Conservation (phyloP, 2,888 invertebrate genomes). For the Tethea ocularis region DNA sequence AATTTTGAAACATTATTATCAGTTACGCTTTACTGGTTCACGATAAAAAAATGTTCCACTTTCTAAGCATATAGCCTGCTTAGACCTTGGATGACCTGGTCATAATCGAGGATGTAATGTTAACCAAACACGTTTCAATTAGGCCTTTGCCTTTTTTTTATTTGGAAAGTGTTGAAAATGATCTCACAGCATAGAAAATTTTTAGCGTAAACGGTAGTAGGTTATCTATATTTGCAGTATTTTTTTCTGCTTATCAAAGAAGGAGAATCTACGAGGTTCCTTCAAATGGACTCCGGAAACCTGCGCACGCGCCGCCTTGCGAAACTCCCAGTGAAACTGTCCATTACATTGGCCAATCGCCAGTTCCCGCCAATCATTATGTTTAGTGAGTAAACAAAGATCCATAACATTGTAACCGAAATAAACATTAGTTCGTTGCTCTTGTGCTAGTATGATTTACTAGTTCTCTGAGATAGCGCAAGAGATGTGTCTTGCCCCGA, state of each 20-base stretch:
- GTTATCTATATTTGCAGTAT: too few relatives aligned
- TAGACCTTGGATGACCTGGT: not conserved
- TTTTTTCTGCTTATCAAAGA: too few relatives aligned
- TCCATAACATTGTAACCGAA: slow-evolving; percentile 56
- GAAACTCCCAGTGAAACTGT: slow-evolving; percentile 25
- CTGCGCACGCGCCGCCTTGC: slow-evolving; percentile 31
- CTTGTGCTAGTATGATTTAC: slow-evolving; percentile 34
- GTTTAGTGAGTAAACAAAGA: slow-evolving; percentile 55
- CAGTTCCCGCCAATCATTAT: slow-evolving; percentile 47
- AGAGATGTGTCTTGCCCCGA: not conserved
- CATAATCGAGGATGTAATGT: too few relatives aligned
- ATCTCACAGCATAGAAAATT: too few relatives aligned
- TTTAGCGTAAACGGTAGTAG: too few relatives aligned
- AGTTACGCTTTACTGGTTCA: not conserved
- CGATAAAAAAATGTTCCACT: not conserved
- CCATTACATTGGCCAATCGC: slow-evolving; percentile 45
- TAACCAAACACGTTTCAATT: not conserved
- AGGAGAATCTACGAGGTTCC: not conserved
- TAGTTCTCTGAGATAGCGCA: slow-evolving; percentile 15
- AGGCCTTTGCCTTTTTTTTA: not conserved
- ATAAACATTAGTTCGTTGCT: slow-evolving; percentile 56
- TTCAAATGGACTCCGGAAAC: slow-evolving; percentile 3
- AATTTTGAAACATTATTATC: not conserved
- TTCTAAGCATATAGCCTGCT: not conserved
- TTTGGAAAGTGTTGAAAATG: not conserved